A percentile compares a stretch with the other conserved stretches of the same genome.
Conservation (phyloP, 1,140 invertebrate species). For the Drosophila seguyi region DNA sequence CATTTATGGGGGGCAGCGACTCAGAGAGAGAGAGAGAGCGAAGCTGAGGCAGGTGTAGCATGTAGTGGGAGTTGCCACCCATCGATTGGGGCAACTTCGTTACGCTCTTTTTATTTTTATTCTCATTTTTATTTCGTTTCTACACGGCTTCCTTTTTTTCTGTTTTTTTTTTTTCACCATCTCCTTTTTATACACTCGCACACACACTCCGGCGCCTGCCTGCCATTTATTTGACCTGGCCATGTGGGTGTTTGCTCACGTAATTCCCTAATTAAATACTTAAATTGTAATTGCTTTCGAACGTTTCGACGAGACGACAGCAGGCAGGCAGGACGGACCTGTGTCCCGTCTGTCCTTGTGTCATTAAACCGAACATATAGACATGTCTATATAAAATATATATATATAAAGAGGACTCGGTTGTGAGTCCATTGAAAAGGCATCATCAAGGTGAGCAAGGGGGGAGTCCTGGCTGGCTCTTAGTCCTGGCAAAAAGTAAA, state of each 20-base stretch:
- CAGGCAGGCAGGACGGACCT: conserved; percentile 1
- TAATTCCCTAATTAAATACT: conserved; percentile 84
- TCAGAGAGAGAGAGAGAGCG: too few relatives aligned
- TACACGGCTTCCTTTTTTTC: conserved; percentile 39
- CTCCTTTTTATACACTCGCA: conserved; percentile 7
- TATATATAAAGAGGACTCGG: neutral
- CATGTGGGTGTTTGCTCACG: conserved; percentile 76
- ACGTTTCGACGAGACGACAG: conserved; percentile 47
- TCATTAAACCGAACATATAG: conserved; percentile 69
- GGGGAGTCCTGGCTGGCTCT: neutral
- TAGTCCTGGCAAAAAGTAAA: conserved; percentile 2
- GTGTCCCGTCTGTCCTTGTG: conserved; percentile 12
- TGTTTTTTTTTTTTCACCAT: conserved; percentile 11
- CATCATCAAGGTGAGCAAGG: conserved; percentile 22
- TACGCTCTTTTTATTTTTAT: conserved; percentile 68
- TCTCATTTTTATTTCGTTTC: conserved; percentile 56
- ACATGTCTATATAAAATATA: conserved; percentile 14
- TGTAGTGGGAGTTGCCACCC: conserved; percentile 3
- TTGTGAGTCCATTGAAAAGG: conserved; percentile 38
- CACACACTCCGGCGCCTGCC: neutral
- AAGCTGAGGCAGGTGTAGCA: conserved; percentile 7
- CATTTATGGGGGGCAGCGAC: conserved; percentile 34
- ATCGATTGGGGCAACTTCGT: conserved; percentile 68
- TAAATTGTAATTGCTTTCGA: conserved; percentile 84
- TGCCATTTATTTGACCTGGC: conserved; percentile 41